Evolutionary conservation across 2,888 invertebrate genomes (phyloP).

Genomic region (Hydrotaea diabolus): DNA sequence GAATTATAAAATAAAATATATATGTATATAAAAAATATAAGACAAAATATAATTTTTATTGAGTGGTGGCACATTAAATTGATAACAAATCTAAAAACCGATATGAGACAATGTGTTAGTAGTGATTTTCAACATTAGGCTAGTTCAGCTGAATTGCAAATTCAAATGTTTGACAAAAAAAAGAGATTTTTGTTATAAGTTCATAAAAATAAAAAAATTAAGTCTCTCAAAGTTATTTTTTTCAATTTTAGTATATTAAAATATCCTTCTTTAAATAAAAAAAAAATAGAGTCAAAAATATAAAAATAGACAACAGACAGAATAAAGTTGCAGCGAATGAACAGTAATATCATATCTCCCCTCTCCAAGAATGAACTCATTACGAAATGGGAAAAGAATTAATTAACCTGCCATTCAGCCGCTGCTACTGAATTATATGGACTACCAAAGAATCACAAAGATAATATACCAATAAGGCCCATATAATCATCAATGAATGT

Average conservation of each 20-base stretch:
- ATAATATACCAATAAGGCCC: background rate
- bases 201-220: background rate
- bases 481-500: background rate
- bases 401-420: background rate
- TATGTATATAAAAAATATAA: background rate
- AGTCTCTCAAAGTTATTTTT: background rate
- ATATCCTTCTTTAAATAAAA: constrained; percentile 20
- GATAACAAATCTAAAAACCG: no score
- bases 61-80: background rate
- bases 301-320: background rate
- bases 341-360: no score
- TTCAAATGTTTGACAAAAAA: no score
- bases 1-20: background rate
- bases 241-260: no score
- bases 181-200: no score
- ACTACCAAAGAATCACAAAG: background rate
- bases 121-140: no score
- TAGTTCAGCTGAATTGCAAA: no score
- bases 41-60: background rate
- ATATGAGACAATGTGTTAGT: no score
- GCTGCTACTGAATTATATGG: background rate
- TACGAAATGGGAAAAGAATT: background rate
- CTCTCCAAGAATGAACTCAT: no score
- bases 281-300: constrained; percentile 23
- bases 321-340: no score